Conservation (phyloP, 1,140 invertebrate genomes). For the Philotrypesis tridentata region DNA sequence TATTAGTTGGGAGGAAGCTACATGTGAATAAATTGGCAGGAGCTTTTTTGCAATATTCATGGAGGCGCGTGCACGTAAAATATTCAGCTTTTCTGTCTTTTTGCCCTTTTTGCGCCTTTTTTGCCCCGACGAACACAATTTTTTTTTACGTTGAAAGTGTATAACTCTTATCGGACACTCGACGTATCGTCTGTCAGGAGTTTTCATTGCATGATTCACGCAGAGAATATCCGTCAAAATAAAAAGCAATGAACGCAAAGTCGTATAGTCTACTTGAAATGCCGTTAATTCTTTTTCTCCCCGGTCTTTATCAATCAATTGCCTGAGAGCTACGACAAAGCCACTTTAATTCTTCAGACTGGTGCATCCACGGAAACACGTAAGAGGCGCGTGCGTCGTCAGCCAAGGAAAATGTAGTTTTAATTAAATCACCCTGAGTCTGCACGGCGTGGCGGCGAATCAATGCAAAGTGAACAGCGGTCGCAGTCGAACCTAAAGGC, state of each 20-base stretch:
- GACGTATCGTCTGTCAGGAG: neutral
- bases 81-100: too few relatives aligned
- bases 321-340: neutral
- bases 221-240: neutral
- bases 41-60: too few relatives aligned
- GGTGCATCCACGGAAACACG: neutral
- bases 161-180: neutral
- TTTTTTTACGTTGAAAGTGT: neutral
- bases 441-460: neutral
- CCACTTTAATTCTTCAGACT: neutral
- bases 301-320: neutral
- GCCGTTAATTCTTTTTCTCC: neutral
- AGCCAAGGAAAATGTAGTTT: neutral
- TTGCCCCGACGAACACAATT: neutral
- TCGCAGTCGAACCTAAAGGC: neutral
- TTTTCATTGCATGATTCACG: neutral
- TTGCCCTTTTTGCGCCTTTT: too few relatives aligned
- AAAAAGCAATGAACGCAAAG: neutral
- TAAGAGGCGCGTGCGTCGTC: neutral
- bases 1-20: too few relatives aligned
- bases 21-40: too few relatives aligned
- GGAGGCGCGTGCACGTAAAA: too few relatives aligned
- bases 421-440: conserved; percentile 10
- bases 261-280: neutral
- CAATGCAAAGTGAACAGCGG: conserved; percentile 15